These are phyloP conservation scores for Alcis repandata DNA, from an alignment of 2,888 invertebrate species.

Conservation along the genomic window DNA sequence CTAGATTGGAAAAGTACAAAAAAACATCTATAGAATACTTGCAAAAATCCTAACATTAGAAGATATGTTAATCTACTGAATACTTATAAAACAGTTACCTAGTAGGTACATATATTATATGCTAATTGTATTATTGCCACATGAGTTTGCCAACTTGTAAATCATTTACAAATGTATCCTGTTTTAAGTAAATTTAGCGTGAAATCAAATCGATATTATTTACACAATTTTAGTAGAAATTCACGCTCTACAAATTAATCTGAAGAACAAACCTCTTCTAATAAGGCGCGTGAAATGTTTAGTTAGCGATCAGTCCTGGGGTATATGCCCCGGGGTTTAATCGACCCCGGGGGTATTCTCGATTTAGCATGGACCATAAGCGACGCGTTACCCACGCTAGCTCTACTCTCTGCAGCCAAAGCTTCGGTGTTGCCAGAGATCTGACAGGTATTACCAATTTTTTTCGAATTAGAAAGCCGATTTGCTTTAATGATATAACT, in stretches of 20 bases:
- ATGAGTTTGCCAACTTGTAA: no score
- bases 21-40: no score
- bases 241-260: constrained; percentile 63
- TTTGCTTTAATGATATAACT: no score
- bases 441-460: neutral
- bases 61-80: no score
- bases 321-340: constrained; percentile 18
- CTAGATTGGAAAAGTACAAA: neutral
- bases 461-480: neutral
- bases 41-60: no score
- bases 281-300: constrained; percentile 73
- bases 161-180: neutral
- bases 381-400: constrained; percentile 69
- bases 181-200: no score
- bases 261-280: constrained; percentile 69
- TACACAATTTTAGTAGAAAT: constrained; percentile 36
- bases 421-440: constrained; percentile 13
- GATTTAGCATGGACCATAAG: constrained; percentile 86
- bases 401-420: constrained; percentile 60
- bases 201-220: neutral
- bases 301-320: constrained; percentile 60
- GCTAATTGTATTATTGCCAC: no score
- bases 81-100: no score
- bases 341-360: constrained; percentile 65
- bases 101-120: no score